Conservation (phyloP, 2,888 invertebrate species). For the Polietes domitor region DNA sequence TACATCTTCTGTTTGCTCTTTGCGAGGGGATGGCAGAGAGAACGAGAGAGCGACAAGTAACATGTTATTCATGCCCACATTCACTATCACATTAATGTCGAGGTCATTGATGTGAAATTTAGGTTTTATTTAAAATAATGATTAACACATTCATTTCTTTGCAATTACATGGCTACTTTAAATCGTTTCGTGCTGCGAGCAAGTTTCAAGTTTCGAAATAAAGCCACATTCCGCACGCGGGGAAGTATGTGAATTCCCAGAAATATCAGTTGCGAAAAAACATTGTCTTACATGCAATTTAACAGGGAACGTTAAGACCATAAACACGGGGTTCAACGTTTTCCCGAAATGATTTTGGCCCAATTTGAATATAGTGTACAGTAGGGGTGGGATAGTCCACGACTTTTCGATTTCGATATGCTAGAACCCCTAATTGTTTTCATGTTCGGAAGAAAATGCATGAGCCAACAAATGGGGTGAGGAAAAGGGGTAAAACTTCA, state of each 20-base stretch:
- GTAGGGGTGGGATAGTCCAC: too few species aligned
- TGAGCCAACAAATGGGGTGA: too few species aligned
- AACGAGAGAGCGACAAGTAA: neutral
- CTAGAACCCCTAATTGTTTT: too few species aligned
- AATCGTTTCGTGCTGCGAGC: neutral
- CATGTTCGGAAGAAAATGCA: too few species aligned
- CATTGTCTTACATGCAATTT: too few species aligned
- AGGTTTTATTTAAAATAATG: constrained; percentile 19
- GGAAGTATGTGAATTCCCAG: neutral
- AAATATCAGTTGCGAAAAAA: neutral
- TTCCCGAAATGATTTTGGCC: too few species aligned
- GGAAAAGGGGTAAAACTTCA: too few species aligned
- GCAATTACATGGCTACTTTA: constrained; percentile 4
- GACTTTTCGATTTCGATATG: too few species aligned
- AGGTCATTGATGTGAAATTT: constrained; percentile 28
- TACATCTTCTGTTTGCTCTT: neutral
- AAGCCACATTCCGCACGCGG: neutral
- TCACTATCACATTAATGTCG: constrained; percentile 1
- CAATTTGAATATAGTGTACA: too few species aligned
- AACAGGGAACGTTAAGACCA: too few species aligned
- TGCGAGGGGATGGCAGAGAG: neutral
- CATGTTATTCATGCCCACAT: neutral
- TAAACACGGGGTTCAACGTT: too few species aligned
- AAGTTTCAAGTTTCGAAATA: neutral
- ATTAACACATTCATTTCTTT: constrained; percentile 17